Conservation (phyloP, 2,797 vertebrate genomes). For the Pangasius mekongensis region DNA sequence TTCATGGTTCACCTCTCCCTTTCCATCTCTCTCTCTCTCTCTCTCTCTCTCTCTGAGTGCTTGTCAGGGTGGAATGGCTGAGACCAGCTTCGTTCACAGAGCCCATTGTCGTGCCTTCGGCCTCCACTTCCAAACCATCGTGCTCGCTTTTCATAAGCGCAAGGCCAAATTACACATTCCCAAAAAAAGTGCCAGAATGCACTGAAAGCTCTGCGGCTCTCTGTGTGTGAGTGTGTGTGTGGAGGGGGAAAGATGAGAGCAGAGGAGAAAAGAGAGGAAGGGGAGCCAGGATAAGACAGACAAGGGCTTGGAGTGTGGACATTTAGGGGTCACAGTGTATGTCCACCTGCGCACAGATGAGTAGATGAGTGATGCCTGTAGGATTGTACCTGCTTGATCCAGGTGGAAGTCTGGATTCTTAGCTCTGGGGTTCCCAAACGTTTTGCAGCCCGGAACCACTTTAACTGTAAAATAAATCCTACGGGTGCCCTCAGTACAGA, state of each 20-base stretch:
- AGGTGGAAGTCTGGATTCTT: conserved; percentile 24
- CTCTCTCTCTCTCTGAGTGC: conserved; percentile 28
- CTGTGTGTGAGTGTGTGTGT: conserved; percentile 10
- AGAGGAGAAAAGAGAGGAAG: conserved; percentile 30
- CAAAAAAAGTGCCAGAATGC: conserved; percentile 22
- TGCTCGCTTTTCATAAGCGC: conserved; percentile 30
- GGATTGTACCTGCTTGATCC: conserved; percentile 26
- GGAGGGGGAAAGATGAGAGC: conserved; percentile 24
- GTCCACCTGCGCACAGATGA: conserved; percentile 35
- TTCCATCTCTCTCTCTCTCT: conserved; percentile 53
- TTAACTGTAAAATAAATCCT: not conserved
- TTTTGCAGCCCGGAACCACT: not conserved
- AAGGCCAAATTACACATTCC: conserved; percentile 39
- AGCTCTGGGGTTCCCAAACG: too few relatives aligned
- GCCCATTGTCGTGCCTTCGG: conserved; percentile 39
- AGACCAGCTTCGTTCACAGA: conserved; percentile 46
- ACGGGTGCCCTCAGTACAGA: not conserved
- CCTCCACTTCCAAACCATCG: conserved; percentile 31
- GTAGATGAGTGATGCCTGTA: conserved; percentile 21
- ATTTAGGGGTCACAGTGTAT: conserved; percentile 38
- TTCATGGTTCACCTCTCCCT: conserved; percentile 44
- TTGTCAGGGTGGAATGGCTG: conserved; percentile 76
- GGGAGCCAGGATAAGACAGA: conserved; percentile 19
- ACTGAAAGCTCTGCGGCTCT: conserved; percentile 25
- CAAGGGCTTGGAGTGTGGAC: conserved; percentile 19